Percentiles rank a stretch among this genome's conserved stretches.
These are phyloP conservation scores for Mesitornis unicolor DNA, from an alignment of 2,113 vertebrate species.

Conservation along the genomic window DNA sequence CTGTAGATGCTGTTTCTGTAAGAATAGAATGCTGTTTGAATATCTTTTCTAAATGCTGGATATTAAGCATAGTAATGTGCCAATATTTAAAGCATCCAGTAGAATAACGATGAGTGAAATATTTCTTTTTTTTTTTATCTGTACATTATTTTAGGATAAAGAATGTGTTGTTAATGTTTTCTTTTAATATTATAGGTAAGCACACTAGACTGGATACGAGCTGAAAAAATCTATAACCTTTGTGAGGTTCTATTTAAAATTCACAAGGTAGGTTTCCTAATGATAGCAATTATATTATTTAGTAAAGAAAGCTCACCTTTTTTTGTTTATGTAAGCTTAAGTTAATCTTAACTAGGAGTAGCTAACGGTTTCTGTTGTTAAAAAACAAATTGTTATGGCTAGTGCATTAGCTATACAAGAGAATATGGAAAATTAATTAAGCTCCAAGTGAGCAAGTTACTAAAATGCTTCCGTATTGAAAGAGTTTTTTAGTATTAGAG, in stretches of 20 bases:
- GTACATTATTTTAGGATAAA: background rate
- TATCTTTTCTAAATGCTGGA: background rate
- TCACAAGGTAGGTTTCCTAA: conserved; percentile 84
- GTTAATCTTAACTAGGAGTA: background rate
- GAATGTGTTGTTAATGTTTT: background rate
- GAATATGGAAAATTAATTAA: background rate
- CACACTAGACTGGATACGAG: conserved; percentile 85
- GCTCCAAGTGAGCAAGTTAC: background rate
- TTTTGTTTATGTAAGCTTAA: background rate
- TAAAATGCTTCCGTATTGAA: background rate
- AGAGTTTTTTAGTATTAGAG: background rate
- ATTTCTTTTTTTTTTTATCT: background rate
- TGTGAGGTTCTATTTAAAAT: conserved; percentile 97
- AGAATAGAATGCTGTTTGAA: background rate
- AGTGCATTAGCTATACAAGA: background rate
- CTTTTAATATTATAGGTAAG: conserved; percentile 77
- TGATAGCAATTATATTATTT: background rate
- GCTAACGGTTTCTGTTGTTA: background rate
- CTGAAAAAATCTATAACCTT: conserved; percentile 91
- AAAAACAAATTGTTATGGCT: background rate
- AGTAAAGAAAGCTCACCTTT: background rate
- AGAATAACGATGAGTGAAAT: background rate
- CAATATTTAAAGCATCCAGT: background rate
- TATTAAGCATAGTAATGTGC: background rate
- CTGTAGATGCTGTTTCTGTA: background rate